phyloP scores from a whole-genome alignment of 2,113 vertebrate genomes.

The Nothocercus julius region DNA sequence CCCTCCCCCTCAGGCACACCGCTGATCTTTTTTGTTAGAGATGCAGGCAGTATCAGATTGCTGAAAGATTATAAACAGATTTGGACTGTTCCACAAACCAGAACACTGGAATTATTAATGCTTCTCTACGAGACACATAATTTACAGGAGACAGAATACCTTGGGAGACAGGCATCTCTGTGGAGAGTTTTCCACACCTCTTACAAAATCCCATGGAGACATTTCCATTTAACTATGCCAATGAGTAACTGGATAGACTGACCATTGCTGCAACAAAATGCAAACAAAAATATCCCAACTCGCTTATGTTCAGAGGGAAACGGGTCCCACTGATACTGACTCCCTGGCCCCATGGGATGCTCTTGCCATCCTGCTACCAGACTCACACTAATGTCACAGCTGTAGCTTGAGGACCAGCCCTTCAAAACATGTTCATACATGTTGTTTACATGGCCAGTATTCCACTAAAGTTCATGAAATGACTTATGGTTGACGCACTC shows the following conservation, averaged over 20 bases:
- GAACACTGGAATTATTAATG: slow-evolving; percentile 67
- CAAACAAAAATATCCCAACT: not conserved
- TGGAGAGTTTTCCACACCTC: slow-evolving; percentile 34
- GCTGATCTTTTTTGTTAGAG: slow-evolving; percentile 16
- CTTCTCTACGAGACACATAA: slow-evolving; percentile 30
- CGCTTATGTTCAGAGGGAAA: not conserved
- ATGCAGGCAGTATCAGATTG: slow-evolving; percentile 11
- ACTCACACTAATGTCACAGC: not conserved
- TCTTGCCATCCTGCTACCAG: not conserved
- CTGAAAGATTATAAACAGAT: slow-evolving; percentile 68
- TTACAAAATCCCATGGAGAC: not conserved
- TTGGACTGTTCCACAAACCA: slow-evolving; percentile 41
- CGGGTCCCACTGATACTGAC: accelerated
- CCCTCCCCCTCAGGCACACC: not conserved
- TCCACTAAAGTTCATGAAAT: not conserved
- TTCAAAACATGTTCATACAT: not conserved
- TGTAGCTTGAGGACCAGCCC: not conserved
- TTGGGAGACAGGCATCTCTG: not conserved
- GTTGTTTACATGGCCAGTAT: not conserved
- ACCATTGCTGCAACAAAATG: not conserved
- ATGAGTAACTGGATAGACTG: not conserved
- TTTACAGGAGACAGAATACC: not conserved
- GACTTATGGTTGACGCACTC: not conserved
- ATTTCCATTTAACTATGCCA: not conserved
- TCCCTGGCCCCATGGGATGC: not conserved